A percentile compares a stretch with the other conserved stretches of the same genome.
These are phyloP conservation scores for Ctenopoma multispine DNA, from an alignment of 2,797 vertebrate species.

Conservation along the genomic window DNA sequence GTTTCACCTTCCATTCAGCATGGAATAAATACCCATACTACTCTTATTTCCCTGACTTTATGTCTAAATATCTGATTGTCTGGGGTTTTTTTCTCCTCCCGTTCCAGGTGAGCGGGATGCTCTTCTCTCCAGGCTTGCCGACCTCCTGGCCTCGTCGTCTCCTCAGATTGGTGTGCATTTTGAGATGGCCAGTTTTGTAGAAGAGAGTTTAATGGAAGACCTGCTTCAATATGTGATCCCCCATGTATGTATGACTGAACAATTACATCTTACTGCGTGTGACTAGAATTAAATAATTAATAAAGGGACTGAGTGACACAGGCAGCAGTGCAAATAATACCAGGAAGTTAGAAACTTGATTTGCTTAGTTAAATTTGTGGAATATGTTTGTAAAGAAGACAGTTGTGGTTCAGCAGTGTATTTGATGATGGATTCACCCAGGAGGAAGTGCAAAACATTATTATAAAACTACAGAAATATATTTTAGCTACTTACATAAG, in stretches of 20 bases:
- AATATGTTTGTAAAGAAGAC: slow-evolving; percentile 23
- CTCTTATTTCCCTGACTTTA: neutral
- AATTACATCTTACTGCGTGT: neutral
- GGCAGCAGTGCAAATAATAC: neutral
- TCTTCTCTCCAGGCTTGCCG: slow-evolving; percentile 80
- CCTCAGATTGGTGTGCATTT: slow-evolving; percentile 84
- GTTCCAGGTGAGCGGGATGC: slow-evolving; percentile 81
- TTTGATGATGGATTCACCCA: no score
- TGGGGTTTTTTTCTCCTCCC: neutral
- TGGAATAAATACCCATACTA: no score
- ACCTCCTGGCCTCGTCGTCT: slow-evolving; percentile 78
- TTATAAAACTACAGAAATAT: no score
- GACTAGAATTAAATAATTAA: no score
- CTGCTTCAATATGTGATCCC: slow-evolving; percentile 83
- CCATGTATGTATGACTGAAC: slow-evolving; percentile 69
- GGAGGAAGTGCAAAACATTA: no score
- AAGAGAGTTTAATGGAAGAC: slow-evolving; percentile 85
- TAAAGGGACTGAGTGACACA: neutral
- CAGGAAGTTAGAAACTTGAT: neutral
- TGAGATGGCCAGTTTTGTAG: slow-evolving; percentile 91
- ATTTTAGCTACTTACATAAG: no score
- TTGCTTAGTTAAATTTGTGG: slow-evolving; percentile 27
- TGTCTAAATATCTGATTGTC: neutral
- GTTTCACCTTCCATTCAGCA: no score
- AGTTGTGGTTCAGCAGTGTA: neutral